phyloP scores from a whole-genome alignment of 2,113 vertebrate species.

The Sapayoa aenigma region DNA sequence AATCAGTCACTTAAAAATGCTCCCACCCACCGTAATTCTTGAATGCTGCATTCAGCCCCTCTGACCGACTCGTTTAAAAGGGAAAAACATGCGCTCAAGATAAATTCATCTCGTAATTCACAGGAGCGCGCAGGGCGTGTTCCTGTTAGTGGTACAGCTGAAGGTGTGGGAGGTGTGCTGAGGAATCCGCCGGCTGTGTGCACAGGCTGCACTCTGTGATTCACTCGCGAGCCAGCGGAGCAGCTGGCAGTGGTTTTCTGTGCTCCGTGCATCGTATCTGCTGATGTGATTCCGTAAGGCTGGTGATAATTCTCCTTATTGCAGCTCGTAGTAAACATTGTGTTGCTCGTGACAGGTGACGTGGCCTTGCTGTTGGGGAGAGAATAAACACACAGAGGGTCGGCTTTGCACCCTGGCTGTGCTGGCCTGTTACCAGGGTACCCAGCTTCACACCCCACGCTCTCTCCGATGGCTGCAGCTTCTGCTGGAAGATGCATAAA shows the following conservation, averaged over 20 bases:
- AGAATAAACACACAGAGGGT: background rate
- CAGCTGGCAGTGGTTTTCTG: constrained; percentile 29
- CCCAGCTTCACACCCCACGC: background rate
- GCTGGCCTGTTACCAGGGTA: background rate
- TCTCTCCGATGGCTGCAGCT: background rate
- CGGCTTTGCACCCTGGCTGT: background rate
- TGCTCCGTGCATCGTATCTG: background rate
- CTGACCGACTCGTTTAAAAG: constrained; percentile 15
- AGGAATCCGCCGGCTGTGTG: background rate
- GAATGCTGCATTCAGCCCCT: constrained; percentile 36
- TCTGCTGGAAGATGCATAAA: background rate
- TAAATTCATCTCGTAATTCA: constrained; percentile 8
- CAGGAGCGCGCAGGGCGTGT: background rate
- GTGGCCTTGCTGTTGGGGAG: background rate
- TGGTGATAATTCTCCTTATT: constrained; percentile 37
- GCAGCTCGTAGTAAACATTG: constrained; percentile 46
- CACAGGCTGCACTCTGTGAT: background rate
- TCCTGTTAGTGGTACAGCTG: background rate
- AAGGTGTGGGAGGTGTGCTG: constrained; percentile 5
- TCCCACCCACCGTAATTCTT: constrained; percentile 46
- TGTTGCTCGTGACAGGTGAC: constrained; percentile 1
- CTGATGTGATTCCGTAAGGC: background rate
- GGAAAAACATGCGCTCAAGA: constrained; percentile 34
- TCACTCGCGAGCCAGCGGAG: background rate
- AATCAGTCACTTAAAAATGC: constrained; percentile 63